Base-by-base conservation (phyloP, 2,113 vertebrate species). In the Lasiurus cinereus region DNA sequence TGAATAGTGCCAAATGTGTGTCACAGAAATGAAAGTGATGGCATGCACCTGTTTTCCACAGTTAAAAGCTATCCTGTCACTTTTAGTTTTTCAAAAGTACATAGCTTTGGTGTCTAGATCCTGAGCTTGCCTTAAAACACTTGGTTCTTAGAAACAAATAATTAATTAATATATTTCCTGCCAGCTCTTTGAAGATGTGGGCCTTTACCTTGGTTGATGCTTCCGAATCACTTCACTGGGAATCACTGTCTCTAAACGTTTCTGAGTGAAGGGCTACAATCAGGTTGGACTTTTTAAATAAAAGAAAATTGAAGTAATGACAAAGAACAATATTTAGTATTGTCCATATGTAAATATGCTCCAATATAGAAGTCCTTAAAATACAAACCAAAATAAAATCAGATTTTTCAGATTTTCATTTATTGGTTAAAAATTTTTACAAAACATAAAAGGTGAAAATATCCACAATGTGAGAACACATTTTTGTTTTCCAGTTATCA, bases 91-190 rank as follows among this genome's bases (percentile, higher is more conserved):
- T 64, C 67, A 27, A 59, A 88, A 90, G 19, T 52, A 39, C 4
- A 1, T 74, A 82, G 67, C 62, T 91, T 83, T 92, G 27, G 22
- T 21, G 22, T 89, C 69, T 94, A 69, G 8, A 54, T 85, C 50
- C 59, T 87, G 36, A 70, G 22, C 16, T 83, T n/a, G 39, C 39
- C 31, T 90, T 70, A 73, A 72, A 36, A 72, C 59, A 21, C 22
- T 87, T 14, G 21, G 8, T 54, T 31, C n/a, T 46, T 64, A 59
- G 83, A 92, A 91, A 69, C 54, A 77, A 84, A 80, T 69, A 91
- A 48, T 69, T 95, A 33, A 43, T 66, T 77, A 69, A 66, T 77
- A 50, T 3, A 4, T 78, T 87, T 91, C n/a, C 10, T 69, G 72
- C 52, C 70, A 62, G 67, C 33, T 67, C 77, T 93, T 74, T 67